Evolutionary conservation across 1,140 invertebrate genomes (phyloP), one percentile per base, ranked within the genome.

Genomic region (Drusus annulatus): DNA sequence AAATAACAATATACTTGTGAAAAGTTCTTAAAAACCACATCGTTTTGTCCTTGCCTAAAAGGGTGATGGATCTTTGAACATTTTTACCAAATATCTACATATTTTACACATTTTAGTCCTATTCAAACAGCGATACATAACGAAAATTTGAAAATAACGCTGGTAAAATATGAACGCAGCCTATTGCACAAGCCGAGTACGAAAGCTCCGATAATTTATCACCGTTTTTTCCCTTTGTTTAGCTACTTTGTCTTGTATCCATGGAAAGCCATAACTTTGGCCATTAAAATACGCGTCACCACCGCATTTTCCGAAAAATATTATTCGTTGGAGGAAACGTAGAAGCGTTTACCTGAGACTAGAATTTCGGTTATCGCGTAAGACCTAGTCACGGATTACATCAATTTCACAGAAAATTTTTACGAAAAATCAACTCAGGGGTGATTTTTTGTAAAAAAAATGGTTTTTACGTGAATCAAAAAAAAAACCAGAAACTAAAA

Each of bases 91-190:
- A 83, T 83, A 8, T 45, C 10, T 45, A 45, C 36, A 45, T 45
- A 36, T 36, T 36, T 36, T 80, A 83, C 77, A 82, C 76, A 76
- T 78, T 76, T 75, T 79, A 78, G 76, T 83, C 81, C 79, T 83
- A 83, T 52, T 83, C 81, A 83, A 83, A 83, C 81, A 80, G 31
- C 36, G 51, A 76, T 83, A 79, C 75, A 80, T 82, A 75, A 78
- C 78, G 45, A 68, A 75, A 82, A 78, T 76, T 83, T 83, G 73
- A 78, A 80, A 80, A 82, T 78, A 80, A 82, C 69, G 69, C 69
- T 76, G 36, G 74, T 80, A 80, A 82, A 80, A 80, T 80, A 82
- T 75, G 71, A 68, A 58, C 74, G n/a, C 31, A 56, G 60, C 65
- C 75, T 79, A 80, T 65, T 82, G 81, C 81, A 80, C 58, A 71